A percentile compares a stretch with the other conserved stretches of the same genome.
phyloP scores from a whole-genome alignment of 2,113 vertebrate genomes.

The Neolamprologus devosi region DNA sequence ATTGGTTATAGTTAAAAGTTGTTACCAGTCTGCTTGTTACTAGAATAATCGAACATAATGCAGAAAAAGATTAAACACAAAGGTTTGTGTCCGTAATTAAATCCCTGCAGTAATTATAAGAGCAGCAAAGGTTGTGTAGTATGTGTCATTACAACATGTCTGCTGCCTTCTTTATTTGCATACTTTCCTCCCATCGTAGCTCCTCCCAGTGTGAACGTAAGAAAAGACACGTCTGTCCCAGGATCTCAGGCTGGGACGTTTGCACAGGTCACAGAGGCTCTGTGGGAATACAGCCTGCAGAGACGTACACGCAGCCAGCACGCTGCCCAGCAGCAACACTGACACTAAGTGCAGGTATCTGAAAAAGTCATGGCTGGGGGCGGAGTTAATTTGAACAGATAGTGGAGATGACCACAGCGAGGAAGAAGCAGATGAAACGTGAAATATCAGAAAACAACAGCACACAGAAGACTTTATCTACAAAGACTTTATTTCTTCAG shows the following conservation, averaged over 20 bases:
- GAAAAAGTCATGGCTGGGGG: background rate
- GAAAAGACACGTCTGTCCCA: background rate
- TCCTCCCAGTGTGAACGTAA: background rate
- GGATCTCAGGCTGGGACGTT: background rate
- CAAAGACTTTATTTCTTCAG: background rate
- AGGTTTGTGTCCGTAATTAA: background rate
- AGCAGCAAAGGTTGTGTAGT: background rate
- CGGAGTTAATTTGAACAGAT: background rate
- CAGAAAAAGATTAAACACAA: background rate
- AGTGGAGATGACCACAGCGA: background rate
- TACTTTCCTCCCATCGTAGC: background rate
- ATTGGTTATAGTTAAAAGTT: background rate
- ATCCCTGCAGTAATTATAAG: background rate
- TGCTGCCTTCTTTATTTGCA: background rate
- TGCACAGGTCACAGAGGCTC: background rate
- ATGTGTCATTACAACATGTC: accelerated
- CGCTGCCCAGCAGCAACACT: too few relatives aligned
- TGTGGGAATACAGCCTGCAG: background rate
- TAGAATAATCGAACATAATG: background rate
- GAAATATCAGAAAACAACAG: background rate
- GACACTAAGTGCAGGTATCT: background rate
- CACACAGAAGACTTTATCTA: too few relatives aligned
- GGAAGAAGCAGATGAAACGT: background rate
- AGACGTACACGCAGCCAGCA: too few relatives aligned
- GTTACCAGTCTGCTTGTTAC: background rate